Base-by-base conservation (phyloP, 2,113 vertebrate genomes). In the Poeciliopsis retropinna region DNA sequence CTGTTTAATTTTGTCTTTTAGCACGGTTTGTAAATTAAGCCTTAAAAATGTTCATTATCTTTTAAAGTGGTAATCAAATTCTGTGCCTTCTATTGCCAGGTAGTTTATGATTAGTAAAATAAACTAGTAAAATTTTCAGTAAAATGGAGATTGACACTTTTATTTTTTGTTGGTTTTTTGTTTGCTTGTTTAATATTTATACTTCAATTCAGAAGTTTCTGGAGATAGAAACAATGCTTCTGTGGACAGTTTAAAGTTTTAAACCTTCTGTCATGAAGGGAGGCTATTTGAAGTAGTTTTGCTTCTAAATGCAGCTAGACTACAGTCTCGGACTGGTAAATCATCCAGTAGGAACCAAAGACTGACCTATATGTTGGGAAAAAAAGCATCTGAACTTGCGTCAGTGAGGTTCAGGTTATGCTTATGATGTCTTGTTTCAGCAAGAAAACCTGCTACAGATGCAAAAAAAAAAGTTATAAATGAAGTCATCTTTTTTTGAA, bases 401-500 rank as follows among this genome's bases (percentile, higher is more conserved):
- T 78, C 22, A 67, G 31, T 34, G 29, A 70, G 82, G 73, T 72
- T 85, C 70, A 81, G 47, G 65, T 82, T 77, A 69, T 64, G 27
- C 61, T 67, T 61, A 32, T 37, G 66, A 19, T 69, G 63, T 37
- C 47, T 17, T 31, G 70, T 69, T 74, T 83, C 68, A 82, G 69
- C 68, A 70, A 80, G 64, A 78, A 78, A 84, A 70, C 70, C 29
- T 80, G 72, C 81, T 47, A 65, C 27, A 72, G 61, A 66, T 54
- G 62, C 41, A 22, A 22, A 22, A 79, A 28, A 54, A 54, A 54
- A 25, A 54, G 22, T 54, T n/a, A 57, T 7, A 57, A 57, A 57
- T 57, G 44, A 19, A 47, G 51, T 57, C 51, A 57, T 25, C 22
- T 9, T n/a, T 25, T n/a, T 57, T 57, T 57, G 3, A 57, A 57